Percentiles rank a stretch among this genome's conserved stretches.
These are phyloP conservation scores for Drosophila nasuta DNA, from an alignment of 1,140 invertebrate genomes.

Conservation along the genomic window DNA sequence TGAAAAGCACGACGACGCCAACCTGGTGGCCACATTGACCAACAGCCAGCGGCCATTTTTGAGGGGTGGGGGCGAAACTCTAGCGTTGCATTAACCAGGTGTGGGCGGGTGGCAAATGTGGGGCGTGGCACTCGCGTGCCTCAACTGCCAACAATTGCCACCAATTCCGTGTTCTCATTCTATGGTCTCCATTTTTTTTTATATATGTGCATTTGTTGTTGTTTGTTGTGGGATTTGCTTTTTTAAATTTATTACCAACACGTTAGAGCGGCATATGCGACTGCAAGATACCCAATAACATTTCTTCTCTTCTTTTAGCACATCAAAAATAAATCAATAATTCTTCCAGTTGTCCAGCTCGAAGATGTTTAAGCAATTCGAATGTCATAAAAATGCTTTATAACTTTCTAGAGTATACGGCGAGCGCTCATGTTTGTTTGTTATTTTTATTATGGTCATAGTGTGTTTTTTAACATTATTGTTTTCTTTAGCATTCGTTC, in stretches of 20 bases:
- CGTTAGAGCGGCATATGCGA: constrained; percentile 10
- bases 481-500: constrained; percentile 28
- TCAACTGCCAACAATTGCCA: constrained; percentile 60
- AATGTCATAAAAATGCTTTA: not conserved
- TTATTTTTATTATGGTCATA: constrained; percentile 29
- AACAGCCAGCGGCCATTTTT: constrained; percentile 76
- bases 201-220: constrained; percentile 52
- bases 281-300: constrained; percentile 17
- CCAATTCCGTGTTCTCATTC: constrained; percentile 46
- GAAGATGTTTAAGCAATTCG: not conserved
- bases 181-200: constrained; percentile 12
- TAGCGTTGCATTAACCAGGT: constrained; percentile 56
- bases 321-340: not conserved
- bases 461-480: constrained; percentile 39
- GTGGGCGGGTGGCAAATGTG: constrained; percentile 21
- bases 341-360: not conserved
- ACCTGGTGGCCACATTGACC: constrained; percentile 78
- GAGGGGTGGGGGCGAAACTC: not conserved
- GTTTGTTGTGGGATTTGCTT: constrained; percentile 47
- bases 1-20: constrained; percentile 68
- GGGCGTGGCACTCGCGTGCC: constrained; percentile 50
- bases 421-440: constrained; percentile 55
- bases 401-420: constrained; percentile 2
- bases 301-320: not conserved
- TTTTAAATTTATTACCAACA: constrained; percentile 66